A percentile compares a stretch with the other conserved stretches of the same genome.
phyloP scores from a whole-genome alignment of 2,113 vertebrate species.

The Eptesicus fuscus region DNA sequence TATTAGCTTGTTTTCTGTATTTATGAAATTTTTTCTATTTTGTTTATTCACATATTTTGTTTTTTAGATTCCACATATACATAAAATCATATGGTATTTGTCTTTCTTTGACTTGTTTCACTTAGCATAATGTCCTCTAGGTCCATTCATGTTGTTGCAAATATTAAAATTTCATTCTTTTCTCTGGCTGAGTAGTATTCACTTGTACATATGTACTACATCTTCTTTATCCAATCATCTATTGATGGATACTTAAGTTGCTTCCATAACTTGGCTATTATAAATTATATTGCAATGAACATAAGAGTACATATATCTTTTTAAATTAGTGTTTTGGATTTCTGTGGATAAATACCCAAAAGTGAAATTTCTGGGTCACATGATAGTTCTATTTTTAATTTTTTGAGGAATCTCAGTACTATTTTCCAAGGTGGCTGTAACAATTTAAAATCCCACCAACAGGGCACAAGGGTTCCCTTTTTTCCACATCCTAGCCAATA shows the following conservation, averaged over 20 bases:
- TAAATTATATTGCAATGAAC: not conserved
- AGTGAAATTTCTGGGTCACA: not conserved
- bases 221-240: not conserved
- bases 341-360: not conserved
- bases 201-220: not conserved
- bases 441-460: not conserved
- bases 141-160: not conserved
- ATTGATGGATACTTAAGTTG: not conserved
- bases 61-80: not conserved
- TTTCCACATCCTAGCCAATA: not conserved
- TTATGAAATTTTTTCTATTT: not conserved
- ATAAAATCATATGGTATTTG: not conserved
- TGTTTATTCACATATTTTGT: not conserved
- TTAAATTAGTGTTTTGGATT: not conserved
- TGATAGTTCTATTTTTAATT: not conserved
- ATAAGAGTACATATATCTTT: not conserved
- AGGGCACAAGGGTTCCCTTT: not conserved
- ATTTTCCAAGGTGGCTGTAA: not conserved
- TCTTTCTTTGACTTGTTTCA: not conserved
- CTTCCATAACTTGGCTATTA: not conserved
- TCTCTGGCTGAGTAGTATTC: not conserved
- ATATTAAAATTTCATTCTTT: not conserved
- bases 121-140: not conserved
- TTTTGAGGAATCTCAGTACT: not conserved
- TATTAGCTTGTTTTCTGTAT: not conserved